Conservation (phyloP, 1,140 invertebrate species). For the Paralvinella palmiformis region DNA sequence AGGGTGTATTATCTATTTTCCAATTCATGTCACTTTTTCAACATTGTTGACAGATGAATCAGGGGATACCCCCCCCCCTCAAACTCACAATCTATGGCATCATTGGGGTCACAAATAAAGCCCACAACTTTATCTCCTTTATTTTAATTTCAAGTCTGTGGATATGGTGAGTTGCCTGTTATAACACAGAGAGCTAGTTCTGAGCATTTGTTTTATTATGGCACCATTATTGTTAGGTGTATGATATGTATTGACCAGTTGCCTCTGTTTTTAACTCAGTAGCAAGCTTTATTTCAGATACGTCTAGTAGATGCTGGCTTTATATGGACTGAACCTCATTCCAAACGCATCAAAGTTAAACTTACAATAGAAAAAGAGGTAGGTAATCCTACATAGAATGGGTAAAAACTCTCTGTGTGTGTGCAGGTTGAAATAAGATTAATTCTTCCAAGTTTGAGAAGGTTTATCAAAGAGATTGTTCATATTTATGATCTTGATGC, state of each 20-base stretch:
- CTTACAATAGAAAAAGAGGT: conserved; percentile 93
- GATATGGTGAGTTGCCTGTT: background rate
- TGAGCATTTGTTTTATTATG: background rate
- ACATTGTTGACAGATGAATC: background rate
- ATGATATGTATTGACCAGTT: background rate
- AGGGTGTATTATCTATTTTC: background rate
- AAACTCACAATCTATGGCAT: background rate
- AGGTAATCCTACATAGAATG: background rate
- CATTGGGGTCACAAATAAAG: no score
- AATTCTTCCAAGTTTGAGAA: no score
- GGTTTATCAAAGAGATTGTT: background rate
- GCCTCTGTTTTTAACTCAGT: background rate
- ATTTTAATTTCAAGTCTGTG: background rate
- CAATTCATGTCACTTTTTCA: background rate
- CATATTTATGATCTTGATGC: conserved; percentile 5
- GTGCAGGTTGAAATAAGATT: no score
- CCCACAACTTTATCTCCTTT: background rate
- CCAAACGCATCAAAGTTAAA: conserved; percentile 94
- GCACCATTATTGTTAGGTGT: background rate
- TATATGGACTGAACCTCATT: conserved; percentile 99
- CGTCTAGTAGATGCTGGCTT: conserved; percentile 88
- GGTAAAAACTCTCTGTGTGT: no score
- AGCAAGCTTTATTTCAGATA: conserved; percentile 41
- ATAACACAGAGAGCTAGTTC: background rate
- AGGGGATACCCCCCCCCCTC: background rate